Evolutionary conservation across 30 jellyfish, hydroid and myxozoan genomes (phyloP).

Genomic region (Rhopilema esculentum): DNA sequence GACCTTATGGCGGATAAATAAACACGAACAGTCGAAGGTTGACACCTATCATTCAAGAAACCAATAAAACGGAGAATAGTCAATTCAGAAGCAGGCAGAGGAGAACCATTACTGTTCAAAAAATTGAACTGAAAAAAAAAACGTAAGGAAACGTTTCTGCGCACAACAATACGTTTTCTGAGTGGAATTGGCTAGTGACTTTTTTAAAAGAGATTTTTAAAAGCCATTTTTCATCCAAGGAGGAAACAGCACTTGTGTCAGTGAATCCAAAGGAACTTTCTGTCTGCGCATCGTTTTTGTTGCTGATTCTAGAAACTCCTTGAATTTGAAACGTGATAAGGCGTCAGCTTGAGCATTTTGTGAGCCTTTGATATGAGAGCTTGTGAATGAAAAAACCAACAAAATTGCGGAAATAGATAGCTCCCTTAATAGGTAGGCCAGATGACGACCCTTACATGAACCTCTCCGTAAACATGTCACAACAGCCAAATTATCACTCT

Average conservation of each 20-base stretch:
- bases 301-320: conserved; percentile 1
- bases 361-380: background rate
- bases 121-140: no score
- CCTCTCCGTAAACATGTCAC: background rate
- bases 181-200: no score
- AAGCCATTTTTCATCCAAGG: conserved; percentile 39
- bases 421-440: background rate
- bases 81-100: conserved; percentile 26
- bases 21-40: no score
- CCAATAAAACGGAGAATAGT: conserved; percentile 17
- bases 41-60: no score
- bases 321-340: conserved; percentile 5
- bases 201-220: background rate
- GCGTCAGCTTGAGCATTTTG: conserved; percentile 1
- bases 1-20: no score
- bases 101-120: no score
- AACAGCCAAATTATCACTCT: conserved; percentile 10
- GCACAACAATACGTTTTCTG: no score
- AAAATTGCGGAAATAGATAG: background rate
- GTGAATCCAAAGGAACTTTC: background rate
- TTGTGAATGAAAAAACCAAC: background rate
- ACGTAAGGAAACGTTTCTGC: no score
- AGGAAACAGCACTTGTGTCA: conserved; percentile 3
- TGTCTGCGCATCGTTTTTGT: background rate
- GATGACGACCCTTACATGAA: background rate